Conservation (phyloP, 2,888 invertebrate species). For the Metallyticus violacea region DNA sequence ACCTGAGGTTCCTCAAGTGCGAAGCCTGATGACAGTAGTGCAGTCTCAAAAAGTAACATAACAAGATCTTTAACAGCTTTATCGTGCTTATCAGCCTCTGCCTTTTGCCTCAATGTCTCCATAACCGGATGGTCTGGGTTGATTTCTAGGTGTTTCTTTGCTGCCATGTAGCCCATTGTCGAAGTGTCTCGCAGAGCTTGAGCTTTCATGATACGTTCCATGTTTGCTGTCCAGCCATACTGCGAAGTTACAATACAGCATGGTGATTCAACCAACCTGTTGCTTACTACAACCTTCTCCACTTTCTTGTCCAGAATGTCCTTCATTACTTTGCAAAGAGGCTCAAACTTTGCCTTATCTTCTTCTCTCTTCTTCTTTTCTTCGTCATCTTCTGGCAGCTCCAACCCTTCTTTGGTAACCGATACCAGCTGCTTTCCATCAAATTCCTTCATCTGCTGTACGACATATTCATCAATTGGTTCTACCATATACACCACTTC, state of each 20-base stretch:
- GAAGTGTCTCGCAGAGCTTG: conserved; percentile 95
- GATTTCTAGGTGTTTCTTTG: conserved; percentile 97
- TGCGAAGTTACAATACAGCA: conserved; percentile 99
- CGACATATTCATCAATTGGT: conserved; percentile 98
- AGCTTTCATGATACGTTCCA: conserved; percentile 99
- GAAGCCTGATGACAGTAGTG: conserved; percentile 94
- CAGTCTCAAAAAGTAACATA: conserved; percentile 92
- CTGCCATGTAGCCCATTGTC: conserved; percentile 99
- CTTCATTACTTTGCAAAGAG: conserved; percentile 87
- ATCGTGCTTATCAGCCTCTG: conserved; percentile 95
- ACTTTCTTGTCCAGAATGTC: conserved; percentile 97
- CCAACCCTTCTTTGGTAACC: conserved; percentile 96
- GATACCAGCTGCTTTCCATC: conserved; percentile 95
- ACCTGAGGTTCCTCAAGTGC: conserved; percentile 92
- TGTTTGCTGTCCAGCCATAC: conserved; percentile 99
- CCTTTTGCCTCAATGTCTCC: conserved; percentile 85
- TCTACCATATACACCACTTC: conserved; percentile 99
- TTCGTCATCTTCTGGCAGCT: conserved; percentile 94
- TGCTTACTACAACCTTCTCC: conserved; percentile 95
- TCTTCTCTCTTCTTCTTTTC: conserved; percentile 97
- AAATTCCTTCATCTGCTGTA: conserved; percentile 97
- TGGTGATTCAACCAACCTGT: conserved; percentile 93
- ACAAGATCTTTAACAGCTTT: conserved; percentile 98
- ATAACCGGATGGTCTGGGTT: conserved; percentile 95
- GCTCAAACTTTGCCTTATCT: conserved; percentile 72